A percentile compares a stretch with the other conserved stretches of the same genome.
Evolutionary conservation across 2,113 vertebrate species (phyloP).

Genomic region (Raja brachyura): DNA sequence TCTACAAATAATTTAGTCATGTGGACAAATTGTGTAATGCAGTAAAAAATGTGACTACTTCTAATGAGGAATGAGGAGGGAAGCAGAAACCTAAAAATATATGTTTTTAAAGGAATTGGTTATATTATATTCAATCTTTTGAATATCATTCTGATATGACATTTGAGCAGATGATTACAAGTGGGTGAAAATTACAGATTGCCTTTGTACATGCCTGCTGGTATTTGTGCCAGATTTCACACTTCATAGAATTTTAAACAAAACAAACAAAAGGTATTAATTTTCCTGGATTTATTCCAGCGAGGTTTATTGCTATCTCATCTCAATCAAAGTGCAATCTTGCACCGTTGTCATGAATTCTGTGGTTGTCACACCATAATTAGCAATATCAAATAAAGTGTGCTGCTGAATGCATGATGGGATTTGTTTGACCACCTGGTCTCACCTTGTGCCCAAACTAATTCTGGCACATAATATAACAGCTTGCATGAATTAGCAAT

Average conservation of each 20-base stretch:
- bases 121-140: not conserved
- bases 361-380: conserved; percentile 5
- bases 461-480: conserved; percentile 18
- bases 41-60: not conserved
- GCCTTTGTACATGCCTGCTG: not conserved
- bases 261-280: not conserved
- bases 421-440: conserved; percentile 38
- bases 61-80: not conserved
- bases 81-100: not conserved
- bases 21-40: not conserved
- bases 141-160: not conserved
- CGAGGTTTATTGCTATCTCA: not conserved
- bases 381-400: conserved; percentile 32
- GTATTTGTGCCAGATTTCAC: not conserved
- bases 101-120: too few species aligned
- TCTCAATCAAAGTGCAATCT: conserved; percentile 6
- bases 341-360: conserved; percentile 5
- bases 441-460: conserved; percentile 36
- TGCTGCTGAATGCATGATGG: conserved; percentile 10
- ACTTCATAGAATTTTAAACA: conserved; percentile 2
- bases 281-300: not conserved
- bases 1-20: not conserved
- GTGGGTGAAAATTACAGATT: not conserved
- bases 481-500: conserved; percentile 35
- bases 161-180: not conserved